phyloP scores from a whole-genome alignment of 2,797 vertebrate species.

The Dallia pectoralis region DNA sequence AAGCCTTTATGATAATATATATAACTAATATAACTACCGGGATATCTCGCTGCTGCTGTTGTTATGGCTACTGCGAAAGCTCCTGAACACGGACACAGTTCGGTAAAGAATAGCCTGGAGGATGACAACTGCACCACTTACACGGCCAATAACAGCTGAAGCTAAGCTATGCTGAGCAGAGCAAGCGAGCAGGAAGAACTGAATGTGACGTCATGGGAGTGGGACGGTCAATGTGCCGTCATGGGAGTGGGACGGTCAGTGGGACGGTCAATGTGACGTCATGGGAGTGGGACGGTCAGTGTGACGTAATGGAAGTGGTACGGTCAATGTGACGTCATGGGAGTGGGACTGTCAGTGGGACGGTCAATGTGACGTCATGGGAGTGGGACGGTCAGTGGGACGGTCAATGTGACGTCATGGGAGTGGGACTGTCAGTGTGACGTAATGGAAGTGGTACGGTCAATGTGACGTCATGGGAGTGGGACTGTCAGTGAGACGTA shows the following conservation, averaged over 20 bases:
- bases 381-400: conserved; percentile 17
- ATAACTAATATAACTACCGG: conserved; percentile 35
- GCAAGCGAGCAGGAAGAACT: conserved; percentile 30
- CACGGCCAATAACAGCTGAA: conserved; percentile 65
- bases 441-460: conserved; percentile 25
- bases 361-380: conserved; percentile 28
- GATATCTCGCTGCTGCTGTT: conserved; percentile 10
- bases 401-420: conserved; percentile 28
- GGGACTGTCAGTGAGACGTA: conserved; percentile 21
- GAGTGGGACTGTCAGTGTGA: conserved; percentile 17
- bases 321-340: too few species aligned
- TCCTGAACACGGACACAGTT: conserved; percentile 38
- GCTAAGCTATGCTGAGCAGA: conserved; percentile 44
- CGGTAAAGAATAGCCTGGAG: conserved; percentile 20
- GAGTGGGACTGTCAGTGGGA: conserved; percentile 17
- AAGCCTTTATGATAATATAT: conserved; percentile 45
- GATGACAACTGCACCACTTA: conserved; percentile 41
- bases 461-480: too few species aligned
- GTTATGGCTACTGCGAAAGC: conserved; percentile 21
- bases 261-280: too few species aligned
- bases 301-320: too few species aligned
- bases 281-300: conserved; percentile 23
- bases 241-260: conserved; percentile 12
- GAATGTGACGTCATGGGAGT: conserved; percentile 29
- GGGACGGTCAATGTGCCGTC: too few species aligned